Base-by-base conservation (phyloP, 2,797 vertebrate species). In the Cottoperca gobio region DNA sequence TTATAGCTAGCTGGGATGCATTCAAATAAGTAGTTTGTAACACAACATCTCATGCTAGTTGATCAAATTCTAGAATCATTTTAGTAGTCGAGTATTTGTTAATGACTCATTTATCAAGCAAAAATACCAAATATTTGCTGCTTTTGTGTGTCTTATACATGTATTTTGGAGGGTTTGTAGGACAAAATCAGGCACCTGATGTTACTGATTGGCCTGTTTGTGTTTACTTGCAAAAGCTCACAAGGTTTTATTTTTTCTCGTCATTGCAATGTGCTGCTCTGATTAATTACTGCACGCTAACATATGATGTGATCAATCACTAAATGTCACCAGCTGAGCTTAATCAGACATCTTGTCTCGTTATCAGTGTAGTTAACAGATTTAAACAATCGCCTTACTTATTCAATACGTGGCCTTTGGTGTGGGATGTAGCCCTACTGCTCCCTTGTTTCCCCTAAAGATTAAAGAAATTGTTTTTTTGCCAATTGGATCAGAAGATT, bases 41-140 rank as follows among this genome's bases (percentile, higher is more conserved):
- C 16, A 40, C 50, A 42, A 17, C 10, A 40, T 54, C 1, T 17
- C 21, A 8, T n/a, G n/a, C n/a, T n/a, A n/a, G n/a, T n/a, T n/a
- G n/a, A n/a, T n/a, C 8, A 13, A 35, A 54, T 46, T 53, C n/a
- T 1, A 21, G 2, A 28, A 33, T 12, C 2, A 1, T 39, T 72
- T 46, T 26, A 52, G 11, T 7, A 3, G 7, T 42, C 3, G 0
- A 55, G 19, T 28, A 24, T 48, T 42, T 35, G 24, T 39, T 16
- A 19, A 55, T 46, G 16, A 52, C 31, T 45, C 35, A 61, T 45
- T 65, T 55, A 21, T 69, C 14, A 46, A 63, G 24, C 16, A 65
- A 49, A 43, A 43, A 11, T 8, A 17, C 1, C 13, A 63, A 52
- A 31, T 14, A n/a, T 50, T 52, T 50, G 5, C 33, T 24, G 24